phyloP scores from a whole-genome alignment of 2,888 invertebrate species.

The Rhagonycha fulva region DNA sequence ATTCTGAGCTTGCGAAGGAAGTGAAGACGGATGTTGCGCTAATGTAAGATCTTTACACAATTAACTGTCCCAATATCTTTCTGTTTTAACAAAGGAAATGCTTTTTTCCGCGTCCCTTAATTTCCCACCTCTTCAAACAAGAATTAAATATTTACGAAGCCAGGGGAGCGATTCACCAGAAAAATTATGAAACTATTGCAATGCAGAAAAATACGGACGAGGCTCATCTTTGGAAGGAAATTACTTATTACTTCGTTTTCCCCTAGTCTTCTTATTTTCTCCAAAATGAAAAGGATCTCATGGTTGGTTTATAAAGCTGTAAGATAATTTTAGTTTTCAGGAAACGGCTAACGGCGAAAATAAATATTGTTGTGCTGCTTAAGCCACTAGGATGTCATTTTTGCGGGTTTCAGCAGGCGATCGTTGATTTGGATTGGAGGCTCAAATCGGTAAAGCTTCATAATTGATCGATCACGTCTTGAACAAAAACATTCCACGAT shows the following conservation, averaged over 20 bases:
- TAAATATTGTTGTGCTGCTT: background rate
- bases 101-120: background rate
- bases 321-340: slow-evolving; percentile 13
- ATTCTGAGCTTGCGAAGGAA: slow-evolving; percentile 8
- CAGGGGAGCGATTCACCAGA: background rate
- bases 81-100: background rate
- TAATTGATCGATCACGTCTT: background rate
- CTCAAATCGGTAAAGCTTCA: background rate
- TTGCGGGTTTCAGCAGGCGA: background rate
- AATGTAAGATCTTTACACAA: slow-evolving; percentile 13
- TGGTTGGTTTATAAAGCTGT: slow-evolving; percentile 13
- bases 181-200: background rate
- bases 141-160: background rate
- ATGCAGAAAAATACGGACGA: background rate
- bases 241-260: slow-evolving; percentile 24
- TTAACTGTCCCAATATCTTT: background rate
- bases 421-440: background rate
- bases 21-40: slow-evolving; percentile 6
- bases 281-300: slow-evolving; percentile 21
- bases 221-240: slow-evolving; percentile 10
- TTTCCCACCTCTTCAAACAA: background rate
- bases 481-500: background rate
- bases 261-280: slow-evolving; percentile 19
- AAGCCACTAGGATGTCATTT: background rate
- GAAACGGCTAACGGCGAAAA: background rate